Conservation (phyloP, 2,113 vertebrate genomes). For the Vidua macroura region DNA sequence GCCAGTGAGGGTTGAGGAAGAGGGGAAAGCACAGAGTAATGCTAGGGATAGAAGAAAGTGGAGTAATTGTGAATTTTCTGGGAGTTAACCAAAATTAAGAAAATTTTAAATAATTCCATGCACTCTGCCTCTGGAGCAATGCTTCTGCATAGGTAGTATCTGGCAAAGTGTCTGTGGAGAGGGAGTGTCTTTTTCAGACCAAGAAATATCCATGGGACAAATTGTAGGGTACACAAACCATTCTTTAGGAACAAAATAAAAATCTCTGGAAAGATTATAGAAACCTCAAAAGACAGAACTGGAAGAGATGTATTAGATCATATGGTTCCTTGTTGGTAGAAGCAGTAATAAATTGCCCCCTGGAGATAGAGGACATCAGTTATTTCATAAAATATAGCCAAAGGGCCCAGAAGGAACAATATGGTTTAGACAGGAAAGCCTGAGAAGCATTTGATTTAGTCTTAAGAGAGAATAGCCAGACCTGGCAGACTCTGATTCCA, state of each 20-base stretch:
- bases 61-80: neutral
- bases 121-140: neutral
- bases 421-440: neutral
- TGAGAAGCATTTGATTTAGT: conserved; percentile 23
- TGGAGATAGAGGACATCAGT: neutral
- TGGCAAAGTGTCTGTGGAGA: neutral
- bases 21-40: neutral
- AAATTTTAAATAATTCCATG: neutral
- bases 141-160: neutral
- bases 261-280: neutral
- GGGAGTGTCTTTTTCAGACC: neutral
- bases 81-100: neutral
- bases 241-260: neutral
- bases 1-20: neutral
- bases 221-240: neutral
- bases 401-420: neutral
- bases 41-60: neutral
- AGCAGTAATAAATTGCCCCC: conserved; percentile 8
- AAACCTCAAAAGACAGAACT: neutral
- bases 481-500: neutral
- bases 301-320: conserved; percentile 6
- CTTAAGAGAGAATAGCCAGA: neutral
- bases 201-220: neutral
- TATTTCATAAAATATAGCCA: conserved; percentile 37
- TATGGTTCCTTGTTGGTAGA: neutral